These are phyloP conservation scores for Drosophila chauvacae DNA, from an alignment of 1,140 invertebrate genomes.

Conservation along the genomic window DNA sequence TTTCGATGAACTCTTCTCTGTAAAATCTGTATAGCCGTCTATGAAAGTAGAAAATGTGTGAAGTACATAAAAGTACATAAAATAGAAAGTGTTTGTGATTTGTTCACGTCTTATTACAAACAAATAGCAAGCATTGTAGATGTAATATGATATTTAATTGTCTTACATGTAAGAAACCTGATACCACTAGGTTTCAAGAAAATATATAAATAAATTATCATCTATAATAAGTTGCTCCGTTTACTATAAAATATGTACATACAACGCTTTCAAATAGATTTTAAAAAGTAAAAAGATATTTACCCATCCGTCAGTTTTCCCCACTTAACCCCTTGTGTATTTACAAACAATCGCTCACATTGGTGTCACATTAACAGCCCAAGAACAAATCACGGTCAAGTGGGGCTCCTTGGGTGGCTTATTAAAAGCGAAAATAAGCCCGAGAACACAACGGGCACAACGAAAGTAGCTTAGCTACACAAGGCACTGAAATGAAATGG, in stretches of 20 bases:
- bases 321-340: not conserved
- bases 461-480: constrained; percentile 79
- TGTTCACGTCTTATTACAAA: not conserved
- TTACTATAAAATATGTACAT: not conserved
- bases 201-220: not conserved
- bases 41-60: not conserved
- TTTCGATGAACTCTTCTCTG: too few relatives aligned
- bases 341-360: constrained; percentile 9
- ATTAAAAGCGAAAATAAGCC: constrained; percentile 73
- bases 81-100: constrained; percentile 12
- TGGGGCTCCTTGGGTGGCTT: constrained; percentile 50
- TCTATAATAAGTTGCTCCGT: too few relatives aligned
- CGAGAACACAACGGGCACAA: constrained; percentile 42
- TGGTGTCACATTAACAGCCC: constrained; percentile 41
- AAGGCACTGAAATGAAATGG: constrained; percentile 57
- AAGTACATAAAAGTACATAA: not conserved
- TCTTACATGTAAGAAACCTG: not conserved
- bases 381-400: constrained; percentile 58
- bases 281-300: not conserved
- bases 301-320: not conserved
- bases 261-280: not conserved
- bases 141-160: constrained; percentile 1
- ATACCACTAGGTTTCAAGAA: not conserved
- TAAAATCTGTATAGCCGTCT: too few relatives aligned
- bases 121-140: not conserved